Conservation (phyloP, 2,113 vertebrate species). For the Amia ocellicauda region DNA sequence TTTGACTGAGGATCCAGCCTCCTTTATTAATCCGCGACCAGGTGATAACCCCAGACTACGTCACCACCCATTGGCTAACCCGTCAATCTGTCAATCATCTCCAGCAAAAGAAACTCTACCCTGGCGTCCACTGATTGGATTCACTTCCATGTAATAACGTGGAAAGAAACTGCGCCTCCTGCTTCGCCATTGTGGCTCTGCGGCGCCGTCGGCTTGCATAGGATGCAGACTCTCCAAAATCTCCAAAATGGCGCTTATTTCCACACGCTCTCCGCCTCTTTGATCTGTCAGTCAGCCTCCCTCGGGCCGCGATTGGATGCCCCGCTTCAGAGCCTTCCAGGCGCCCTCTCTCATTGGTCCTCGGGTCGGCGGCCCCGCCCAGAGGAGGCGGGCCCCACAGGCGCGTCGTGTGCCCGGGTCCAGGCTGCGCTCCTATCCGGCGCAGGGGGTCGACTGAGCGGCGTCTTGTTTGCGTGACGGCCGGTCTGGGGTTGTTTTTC, state of each 20-base stretch:
- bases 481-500: constrained; percentile 36
- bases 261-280: constrained; percentile 23
- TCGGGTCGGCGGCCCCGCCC: constrained; percentile 24
- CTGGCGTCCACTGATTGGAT: constrained; percentile 30
- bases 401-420: constrained; percentile 40
- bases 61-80: background rate
- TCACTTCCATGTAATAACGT: constrained; percentile 35
- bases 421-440: constrained; percentile 46
- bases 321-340: constrained; percentile 9
- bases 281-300: constrained; percentile 22
- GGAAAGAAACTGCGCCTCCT: constrained; percentile 22
- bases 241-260: constrained; percentile 41
- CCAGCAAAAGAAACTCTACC: background rate
- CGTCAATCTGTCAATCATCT: background rate
- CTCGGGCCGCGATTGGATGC: constrained; percentile 32
- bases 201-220: constrained; percentile 10
- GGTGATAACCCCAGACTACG: background rate
- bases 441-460: constrained; percentile 36
- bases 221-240: constrained; percentile 10
- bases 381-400: constrained; percentile 30
- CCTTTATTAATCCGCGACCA: background rate
- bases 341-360: constrained; percentile 36
- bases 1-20: no score
- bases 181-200: constrained; percentile 58
- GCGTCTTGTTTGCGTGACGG: constrained; percentile 33